Evolutionary conservation across 30 jellyfish, hydroid and myxozoan genomes (phyloP), one percentile per base, ranked within the genome.

Genomic region (Aurelia coerulea): DNA sequence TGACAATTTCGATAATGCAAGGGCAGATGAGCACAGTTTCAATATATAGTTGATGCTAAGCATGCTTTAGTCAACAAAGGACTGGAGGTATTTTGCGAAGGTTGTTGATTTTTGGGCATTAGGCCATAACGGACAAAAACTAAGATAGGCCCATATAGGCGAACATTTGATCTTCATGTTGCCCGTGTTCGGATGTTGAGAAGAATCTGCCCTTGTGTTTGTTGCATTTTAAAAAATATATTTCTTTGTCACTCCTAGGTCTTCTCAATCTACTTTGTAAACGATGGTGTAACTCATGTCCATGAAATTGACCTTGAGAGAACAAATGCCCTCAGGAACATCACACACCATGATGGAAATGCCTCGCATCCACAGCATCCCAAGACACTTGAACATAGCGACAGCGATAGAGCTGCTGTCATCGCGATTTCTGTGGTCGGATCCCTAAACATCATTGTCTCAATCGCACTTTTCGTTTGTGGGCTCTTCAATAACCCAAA

Each of bases 281-380:
- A 84, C 68, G 93, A 84, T 74, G 93, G 93, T 17, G 84, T 84
- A 1, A 62, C 78, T 4, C 93, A 84, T 63, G 33, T 71, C 6
- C 34, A 62, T 6, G 58, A 64, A 34, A 32, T 33, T 31, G 78
- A 69, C 33, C 46, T 68, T 0, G 67, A 23, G 37, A 42, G 81
- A 1, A 60, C 70, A 23, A 60, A 60, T 60, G 70, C 31, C 35
- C 35, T 60, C 35, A n/a, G 70, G 70, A 60, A 60, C 32, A 5
- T 49, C 46, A n/a, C 52, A 68, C 29, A 68, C 52, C 46, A 16
- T 23, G 16, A n/a, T 9, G 29, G 23, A 71, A 39, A 35, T 29
- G 72, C 37, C 18, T 68, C 78, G 52, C 15, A 46, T 74, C 70
- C 70, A n/a, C 1, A 60, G 15, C 35, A 60, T 17, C 31, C 12